Evolutionary conservation across 2,113 vertebrate species (phyloP).

Genomic region (Lipotes vexillifer): DNA sequence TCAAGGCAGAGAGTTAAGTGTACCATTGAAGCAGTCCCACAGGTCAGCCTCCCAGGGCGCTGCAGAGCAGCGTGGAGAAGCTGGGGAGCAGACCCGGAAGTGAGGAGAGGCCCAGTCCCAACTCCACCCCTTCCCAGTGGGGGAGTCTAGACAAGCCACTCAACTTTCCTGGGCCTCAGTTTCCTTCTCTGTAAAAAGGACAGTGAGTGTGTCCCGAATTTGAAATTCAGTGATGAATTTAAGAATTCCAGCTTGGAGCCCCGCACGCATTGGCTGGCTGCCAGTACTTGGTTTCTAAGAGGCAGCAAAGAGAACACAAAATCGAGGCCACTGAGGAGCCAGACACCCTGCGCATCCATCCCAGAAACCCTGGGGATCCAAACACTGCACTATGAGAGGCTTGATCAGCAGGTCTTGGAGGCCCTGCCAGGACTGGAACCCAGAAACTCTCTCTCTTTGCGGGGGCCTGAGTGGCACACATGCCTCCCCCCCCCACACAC

Average conservation of each 20-base stretch:
- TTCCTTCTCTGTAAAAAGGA: neutral
- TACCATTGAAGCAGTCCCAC: neutral
- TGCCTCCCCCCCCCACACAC: rapidly evolving
- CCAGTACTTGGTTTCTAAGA: neutral
- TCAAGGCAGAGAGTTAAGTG: neutral
- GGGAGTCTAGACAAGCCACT: neutral
- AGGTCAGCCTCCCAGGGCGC: neutral
- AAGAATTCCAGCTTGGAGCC: neutral
- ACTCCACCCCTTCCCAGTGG: neutral
- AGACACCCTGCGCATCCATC: neutral
- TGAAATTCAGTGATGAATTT: neutral
- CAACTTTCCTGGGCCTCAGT: neutral
- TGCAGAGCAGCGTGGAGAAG: neutral
- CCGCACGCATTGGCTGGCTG: neutral
- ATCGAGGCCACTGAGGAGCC: neutral
- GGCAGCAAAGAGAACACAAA: neutral
- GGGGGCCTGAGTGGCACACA: neutral
- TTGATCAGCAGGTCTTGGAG: neutral
- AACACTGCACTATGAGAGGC: neutral
- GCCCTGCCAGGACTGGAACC: neutral
- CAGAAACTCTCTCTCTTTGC: neutral
- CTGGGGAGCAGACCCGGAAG: neutral
- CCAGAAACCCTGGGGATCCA: neutral
- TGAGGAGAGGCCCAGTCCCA: neutral
- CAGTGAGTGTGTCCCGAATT: neutral